Evolutionary conservation across 2,113 vertebrate species (phyloP).

Genomic region (Anoplopoma fimbria): DNA sequence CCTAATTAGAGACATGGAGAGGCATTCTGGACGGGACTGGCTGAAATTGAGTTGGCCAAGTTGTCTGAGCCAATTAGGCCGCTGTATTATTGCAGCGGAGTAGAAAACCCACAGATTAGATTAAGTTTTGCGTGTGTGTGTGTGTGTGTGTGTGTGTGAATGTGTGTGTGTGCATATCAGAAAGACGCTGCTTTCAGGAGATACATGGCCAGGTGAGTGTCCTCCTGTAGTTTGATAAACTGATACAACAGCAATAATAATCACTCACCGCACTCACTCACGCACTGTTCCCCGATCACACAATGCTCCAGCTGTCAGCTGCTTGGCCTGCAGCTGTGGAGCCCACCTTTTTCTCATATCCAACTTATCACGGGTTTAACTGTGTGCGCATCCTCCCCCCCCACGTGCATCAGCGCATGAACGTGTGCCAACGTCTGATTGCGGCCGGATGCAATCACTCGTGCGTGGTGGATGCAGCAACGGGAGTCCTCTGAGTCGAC

Average conservation of each 20-base stretch:
- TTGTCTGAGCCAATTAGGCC: slow-evolving; percentile 83
- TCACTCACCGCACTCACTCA: slow-evolving; percentile 57
- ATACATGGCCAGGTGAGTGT: slow-evolving; percentile 64
- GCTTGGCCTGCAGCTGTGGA: slow-evolving; percentile 73
- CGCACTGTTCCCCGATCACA: slow-evolving; percentile 3
- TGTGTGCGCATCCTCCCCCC: slow-evolving; percentile 1
- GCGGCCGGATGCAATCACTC: slow-evolving; percentile 50
- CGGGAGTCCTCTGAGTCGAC: slow-evolving; percentile 14
- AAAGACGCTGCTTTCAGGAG: slow-evolving; percentile 39
- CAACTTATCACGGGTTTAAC: slow-evolving; percentile 45
- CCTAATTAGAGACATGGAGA: slow-evolving; percentile 83
- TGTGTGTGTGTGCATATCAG: slow-evolving; percentile 21
- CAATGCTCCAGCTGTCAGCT: slow-evolving; percentile 82
- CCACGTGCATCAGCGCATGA: slow-evolving; percentile 33
- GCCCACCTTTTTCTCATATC: slow-evolving; percentile 43
- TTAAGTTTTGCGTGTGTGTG: slow-evolving; percentile 52
- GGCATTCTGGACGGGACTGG: slow-evolving; percentile 74
- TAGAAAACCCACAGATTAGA: slow-evolving; percentile 78
- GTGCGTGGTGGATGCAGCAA: slow-evolving; percentile 42
- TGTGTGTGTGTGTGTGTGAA: slow-evolving; percentile 14
- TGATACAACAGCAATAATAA: slow-evolving; percentile 59
- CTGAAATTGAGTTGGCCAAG: slow-evolving; percentile 76
- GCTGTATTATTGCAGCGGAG: slow-evolving; percentile 75
- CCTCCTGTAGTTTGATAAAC: slow-evolving; percentile 63
- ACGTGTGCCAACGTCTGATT: slow-evolving; percentile 57